Percentiles rank a stretch among this genome's conserved stretches.
phyloP scores from a whole-genome alignment of 2,113 vertebrate genomes.

The Thamnophis sirtalis region DNA sequence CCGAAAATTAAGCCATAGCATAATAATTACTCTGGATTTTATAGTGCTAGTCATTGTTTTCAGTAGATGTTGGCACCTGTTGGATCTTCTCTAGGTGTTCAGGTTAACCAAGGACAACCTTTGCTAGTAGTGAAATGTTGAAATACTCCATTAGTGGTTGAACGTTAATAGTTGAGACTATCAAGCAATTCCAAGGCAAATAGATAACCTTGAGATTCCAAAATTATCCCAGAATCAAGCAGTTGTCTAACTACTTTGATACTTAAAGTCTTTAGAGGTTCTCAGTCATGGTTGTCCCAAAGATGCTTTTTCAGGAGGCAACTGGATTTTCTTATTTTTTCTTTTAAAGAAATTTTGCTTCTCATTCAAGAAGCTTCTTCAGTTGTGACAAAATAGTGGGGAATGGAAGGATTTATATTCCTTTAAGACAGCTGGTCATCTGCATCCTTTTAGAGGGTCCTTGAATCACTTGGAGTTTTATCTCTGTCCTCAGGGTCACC shows the following conservation, averaged over 20 bases:
- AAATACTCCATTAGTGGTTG: background rate
- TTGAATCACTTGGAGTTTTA: no score
- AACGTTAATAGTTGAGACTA: background rate
- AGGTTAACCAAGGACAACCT: background rate
- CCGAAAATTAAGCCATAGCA: background rate
- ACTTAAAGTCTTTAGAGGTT: no score
- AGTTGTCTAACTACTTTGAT: background rate
- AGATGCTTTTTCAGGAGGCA: no score
- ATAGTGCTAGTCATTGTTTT: background rate
- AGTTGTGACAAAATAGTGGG: no score
- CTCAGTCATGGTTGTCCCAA: no score
- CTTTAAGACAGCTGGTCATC: no score
- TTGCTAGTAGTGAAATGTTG: background rate
- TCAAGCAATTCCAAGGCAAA: background rate
- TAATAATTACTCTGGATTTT: background rate
- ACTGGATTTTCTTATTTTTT: no score
- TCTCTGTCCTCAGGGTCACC: no score
- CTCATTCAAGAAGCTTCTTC: no score
- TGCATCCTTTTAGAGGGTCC: no score
- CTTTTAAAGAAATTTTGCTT: no score
- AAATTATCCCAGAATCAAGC: background rate
- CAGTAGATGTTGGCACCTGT: background rate
- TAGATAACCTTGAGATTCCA: background rate
- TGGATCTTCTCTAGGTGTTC: background rate
- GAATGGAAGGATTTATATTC: no score